A percentile compares a stretch with the other conserved stretches of the same genome.
phyloP scores from a whole-genome alignment of 2,888 invertebrate genomes.

The Latrodectus elegans region DNA sequence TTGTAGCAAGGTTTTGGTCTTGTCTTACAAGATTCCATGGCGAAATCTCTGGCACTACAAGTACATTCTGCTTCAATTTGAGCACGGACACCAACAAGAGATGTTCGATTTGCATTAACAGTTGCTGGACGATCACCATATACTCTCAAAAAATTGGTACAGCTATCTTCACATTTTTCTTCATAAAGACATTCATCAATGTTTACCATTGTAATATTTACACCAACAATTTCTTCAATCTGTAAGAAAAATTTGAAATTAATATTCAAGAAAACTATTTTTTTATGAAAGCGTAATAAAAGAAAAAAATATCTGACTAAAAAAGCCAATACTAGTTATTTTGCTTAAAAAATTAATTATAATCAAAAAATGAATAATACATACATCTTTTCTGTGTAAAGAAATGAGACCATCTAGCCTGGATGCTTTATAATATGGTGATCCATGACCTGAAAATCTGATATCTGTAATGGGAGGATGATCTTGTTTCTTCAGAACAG shows the following conservation, averaged over 20 bases:
- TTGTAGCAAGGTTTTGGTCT: conserved; percentile 90
- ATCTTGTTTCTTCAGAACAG: conserved; percentile 83
- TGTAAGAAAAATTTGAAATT: conserved; percentile 1
- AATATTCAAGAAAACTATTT: background rate
- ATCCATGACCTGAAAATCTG: conserved; percentile 93
- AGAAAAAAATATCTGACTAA: too few species aligned
- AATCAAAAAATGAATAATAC: background rate
- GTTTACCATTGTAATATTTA: conserved; percentile 88
- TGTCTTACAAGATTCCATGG: conserved; percentile 89
- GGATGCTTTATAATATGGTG: conserved; percentile 92
- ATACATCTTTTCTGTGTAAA: conserved; percentile 81
- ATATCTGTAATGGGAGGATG: conserved; percentile 83
- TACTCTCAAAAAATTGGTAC: conserved; percentile 85
- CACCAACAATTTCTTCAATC: conserved; percentile 81
- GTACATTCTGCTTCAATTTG: conserved; percentile 83
- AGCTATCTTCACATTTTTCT: conserved; percentile 84
- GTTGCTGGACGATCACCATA: conserved; percentile 82
- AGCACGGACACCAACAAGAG: conserved; percentile 93
- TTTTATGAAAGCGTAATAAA: too few species aligned
- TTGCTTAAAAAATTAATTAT: too few species aligned
- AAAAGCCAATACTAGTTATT: background rate
- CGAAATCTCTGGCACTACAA: conserved; percentile 77
- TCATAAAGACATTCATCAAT: conserved; percentile 93
- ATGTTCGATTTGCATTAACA: conserved; percentile 93
- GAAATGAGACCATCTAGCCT: conserved; percentile 90